phyloP scores from a whole-genome alignment of 1,140 invertebrate genomes.

The Papilio polyxenes region DNA sequence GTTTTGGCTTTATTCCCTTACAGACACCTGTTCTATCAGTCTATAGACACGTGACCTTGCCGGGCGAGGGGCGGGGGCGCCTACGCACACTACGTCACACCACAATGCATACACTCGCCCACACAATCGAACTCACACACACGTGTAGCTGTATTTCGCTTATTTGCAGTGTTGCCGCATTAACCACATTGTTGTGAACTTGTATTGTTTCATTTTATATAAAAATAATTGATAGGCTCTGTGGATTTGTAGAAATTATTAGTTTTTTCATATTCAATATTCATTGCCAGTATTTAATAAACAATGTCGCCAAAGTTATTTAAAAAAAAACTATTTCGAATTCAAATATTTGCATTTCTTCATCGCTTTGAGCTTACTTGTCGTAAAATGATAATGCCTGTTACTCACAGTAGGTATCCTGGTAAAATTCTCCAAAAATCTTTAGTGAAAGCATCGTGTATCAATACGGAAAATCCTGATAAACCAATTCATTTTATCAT shows the following conservation, averaged over 20 bases:
- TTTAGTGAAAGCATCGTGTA: too few relatives aligned
- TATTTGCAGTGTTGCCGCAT: conserved; percentile 20
- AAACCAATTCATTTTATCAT: too few relatives aligned
- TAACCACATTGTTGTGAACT: conserved; percentile 24
- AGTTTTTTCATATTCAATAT: not conserved
- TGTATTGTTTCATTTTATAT: conserved; percentile 6
- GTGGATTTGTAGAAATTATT: conserved; percentile 18
- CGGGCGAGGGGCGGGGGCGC: conserved; percentile 46
- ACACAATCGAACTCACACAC: conserved; percentile 30
- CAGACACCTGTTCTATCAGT: conserved; percentile 56
- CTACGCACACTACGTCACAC: conserved; percentile 45
- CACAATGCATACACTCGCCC: conserved; percentile 31
- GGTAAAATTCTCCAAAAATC: too few relatives aligned
- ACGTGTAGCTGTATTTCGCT: conserved; percentile 15
- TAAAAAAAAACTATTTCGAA: too few relatives aligned
- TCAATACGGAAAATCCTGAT: too few relatives aligned
- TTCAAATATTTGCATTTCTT: too few relatives aligned
- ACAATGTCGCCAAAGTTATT: too few relatives aligned
- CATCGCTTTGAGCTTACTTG: too few relatives aligned
- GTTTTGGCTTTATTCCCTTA: conserved; percentile 46
- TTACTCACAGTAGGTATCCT: too few relatives aligned
- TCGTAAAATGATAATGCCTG: too few relatives aligned
- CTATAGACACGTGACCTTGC: conserved; percentile 55
- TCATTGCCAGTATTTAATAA: too few relatives aligned
- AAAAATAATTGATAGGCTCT: not conserved